Evolutionary conservation across 2,888 invertebrate species (phyloP), one percentile per base, ranked within the genome.

Genomic region (Hypselothyrea guttata): DNA sequence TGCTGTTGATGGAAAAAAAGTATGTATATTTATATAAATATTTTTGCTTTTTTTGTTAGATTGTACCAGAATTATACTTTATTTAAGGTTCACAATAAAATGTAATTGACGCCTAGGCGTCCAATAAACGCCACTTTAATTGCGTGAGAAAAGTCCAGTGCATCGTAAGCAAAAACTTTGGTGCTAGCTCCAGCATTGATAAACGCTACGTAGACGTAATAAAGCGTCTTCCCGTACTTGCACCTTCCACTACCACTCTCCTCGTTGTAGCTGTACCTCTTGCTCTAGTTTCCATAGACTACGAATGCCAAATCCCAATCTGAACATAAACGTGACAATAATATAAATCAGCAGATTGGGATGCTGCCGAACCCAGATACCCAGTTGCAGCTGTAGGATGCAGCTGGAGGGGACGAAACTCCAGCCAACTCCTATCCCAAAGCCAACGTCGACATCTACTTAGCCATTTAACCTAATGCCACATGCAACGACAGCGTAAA

Each of bases 241-340:
- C 7, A n/a, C n/a, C n/a, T n/a, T n/a, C 22, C 38, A 40, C n/a
- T 40, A 35, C 35, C 34, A 8, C 35, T 9, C 35, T 9, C 9
- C 35, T 9, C 15, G 4, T 7, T 1, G 13, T 9, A 2, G 11
- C 7, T 28, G 7, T 9, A 8, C 34, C 34, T 12, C 13, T 4
- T 16, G n/a, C 46, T 27, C 31, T 33, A 9, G 27, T 22, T 22
- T 22, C 49, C 47, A 33, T 9, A 7, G 16, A 22, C 22, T 4
- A 22, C 44, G 56, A 70, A 68, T 58, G 63, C 71, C 76, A 71
- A 75, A 70, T 82, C 86, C 75, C 85, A 79, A 81, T 77, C 84
- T 75, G 74, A 57, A 70, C 71, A 71, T 71, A 85, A 85, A 87
- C 86, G 87, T 87, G 87, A 87, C 82, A 78, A 86, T 86, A 76